Evolutionary conservation across 2,113 vertebrate species (phyloP).

Genomic region (Ondatra zibethicus): DNA sequence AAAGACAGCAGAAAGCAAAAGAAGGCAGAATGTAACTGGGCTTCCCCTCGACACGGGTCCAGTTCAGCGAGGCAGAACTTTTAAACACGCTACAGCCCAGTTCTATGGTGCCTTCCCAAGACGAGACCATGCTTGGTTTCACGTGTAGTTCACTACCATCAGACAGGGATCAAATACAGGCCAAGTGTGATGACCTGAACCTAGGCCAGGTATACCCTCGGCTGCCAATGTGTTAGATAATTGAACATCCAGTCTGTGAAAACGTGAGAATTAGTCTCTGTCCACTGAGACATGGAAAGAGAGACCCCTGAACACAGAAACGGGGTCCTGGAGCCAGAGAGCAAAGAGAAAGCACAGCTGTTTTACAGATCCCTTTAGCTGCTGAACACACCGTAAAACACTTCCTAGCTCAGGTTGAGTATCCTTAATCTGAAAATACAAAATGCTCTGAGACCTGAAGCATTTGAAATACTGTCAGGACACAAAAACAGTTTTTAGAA

Average conservation of each 20-base stretch:
- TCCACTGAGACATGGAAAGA: not conserved
- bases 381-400: too few species aligned
- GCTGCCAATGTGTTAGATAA: not conserved
- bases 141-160: not conserved
- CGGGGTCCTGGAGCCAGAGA: not conserved
- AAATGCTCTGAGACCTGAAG: not conserved
- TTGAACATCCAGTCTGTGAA: not conserved
- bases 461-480: not conserved
- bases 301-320: not conserved
- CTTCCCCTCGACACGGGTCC: not conserved
- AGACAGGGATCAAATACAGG: not conserved
- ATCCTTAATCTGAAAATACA: not conserved
- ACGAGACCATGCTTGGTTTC: not conserved
- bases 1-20: not conserved
- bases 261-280: not conserved
- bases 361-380: not conserved
- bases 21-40: rapidly evolving
- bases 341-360: not conserved
- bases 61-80: not conserved
- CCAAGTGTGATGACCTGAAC: not conserved
- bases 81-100: not conserved
- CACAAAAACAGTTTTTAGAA: not conserved
- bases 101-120: rapidly evolving
- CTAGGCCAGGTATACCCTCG: not conserved
- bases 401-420: not conserved